Percentiles rank a stretch among this genome's conserved stretches.
Evolutionary conservation across 2,888 invertebrate genomes (phyloP).

Genomic region (Zygogramma bicolorata): DNA sequence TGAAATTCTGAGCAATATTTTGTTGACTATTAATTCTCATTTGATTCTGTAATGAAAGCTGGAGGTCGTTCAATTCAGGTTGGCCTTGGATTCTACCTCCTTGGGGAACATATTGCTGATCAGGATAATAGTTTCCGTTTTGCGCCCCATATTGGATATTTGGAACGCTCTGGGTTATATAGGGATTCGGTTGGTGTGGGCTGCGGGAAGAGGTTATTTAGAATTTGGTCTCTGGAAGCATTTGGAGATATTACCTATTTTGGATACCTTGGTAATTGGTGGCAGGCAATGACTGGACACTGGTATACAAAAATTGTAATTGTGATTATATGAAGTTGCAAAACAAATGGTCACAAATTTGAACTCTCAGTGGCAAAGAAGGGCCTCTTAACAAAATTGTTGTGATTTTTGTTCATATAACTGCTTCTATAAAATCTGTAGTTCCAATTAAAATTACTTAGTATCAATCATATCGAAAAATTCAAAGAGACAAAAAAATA

Average conservation of each 20-base stretch:
- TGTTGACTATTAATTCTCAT: background rate
- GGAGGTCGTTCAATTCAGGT: background rate
- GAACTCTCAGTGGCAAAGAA: conserved; percentile 6
- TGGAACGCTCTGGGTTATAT: conserved; percentile 48
- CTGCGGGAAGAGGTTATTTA: conserved; percentile 23
- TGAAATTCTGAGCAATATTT: background rate
- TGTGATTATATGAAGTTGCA: background rate
- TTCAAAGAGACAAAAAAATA: no score
- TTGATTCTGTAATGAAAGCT: background rate
- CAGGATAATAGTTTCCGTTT: conserved; percentile 9
- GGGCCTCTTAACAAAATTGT: no score
- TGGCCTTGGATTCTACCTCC: background rate
- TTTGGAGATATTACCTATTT: conserved; percentile 31
- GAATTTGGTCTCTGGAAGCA: background rate
- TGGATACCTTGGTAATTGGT: conserved; percentile 40
- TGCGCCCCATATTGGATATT: conserved; percentile 39
- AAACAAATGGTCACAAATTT: conserved; percentile 5
- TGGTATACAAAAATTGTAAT: conserved; percentile 34
- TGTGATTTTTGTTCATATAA: no score
- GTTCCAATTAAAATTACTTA: no score
- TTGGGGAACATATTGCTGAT: background rate
- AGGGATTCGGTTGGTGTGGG: conserved; percentile 30
- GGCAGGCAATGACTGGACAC: conserved; percentile 48
- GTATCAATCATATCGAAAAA: no score
- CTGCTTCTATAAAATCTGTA: no score